Percentiles rank a stretch among this genome's conserved stretches.
Evolutionary conservation across 2,797 vertebrate genomes (phyloP).

Genomic region (Scyliorhinus canicula): DNA sequence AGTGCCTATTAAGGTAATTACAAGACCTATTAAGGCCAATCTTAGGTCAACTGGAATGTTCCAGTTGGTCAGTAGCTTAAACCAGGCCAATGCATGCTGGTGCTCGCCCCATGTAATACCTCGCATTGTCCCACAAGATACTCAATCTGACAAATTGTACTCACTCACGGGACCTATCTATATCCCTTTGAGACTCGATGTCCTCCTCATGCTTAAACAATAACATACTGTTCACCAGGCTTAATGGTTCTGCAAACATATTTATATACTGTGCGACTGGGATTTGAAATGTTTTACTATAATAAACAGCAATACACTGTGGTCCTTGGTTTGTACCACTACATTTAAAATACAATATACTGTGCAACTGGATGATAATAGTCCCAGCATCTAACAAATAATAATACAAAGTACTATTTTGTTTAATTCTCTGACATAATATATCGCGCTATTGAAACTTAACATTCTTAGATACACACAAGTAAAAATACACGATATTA

Average conservation of each 20-base stretch:
- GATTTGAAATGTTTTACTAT: not conserved
- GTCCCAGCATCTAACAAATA: not conserved
- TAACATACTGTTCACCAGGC: not conserved
- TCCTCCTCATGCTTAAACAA: not conserved
- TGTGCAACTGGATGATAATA: slow-evolving; percentile 1
- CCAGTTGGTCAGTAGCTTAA: no score
- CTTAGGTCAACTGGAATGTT: no score
- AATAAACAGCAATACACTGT: not conserved
- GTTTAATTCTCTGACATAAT: not conserved
- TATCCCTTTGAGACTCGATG: not conserved
- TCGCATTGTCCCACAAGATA: not conserved
- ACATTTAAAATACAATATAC: not conserved
- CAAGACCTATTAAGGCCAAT: no score
- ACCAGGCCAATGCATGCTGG: no score
- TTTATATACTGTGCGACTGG: not conserved
- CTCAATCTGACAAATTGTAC: not conserved
- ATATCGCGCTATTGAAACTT: not conserved
- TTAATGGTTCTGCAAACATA: not conserved
- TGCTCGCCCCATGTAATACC: no score
- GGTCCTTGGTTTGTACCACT: not conserved
- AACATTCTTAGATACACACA: not conserved
- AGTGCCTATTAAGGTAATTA: no score
- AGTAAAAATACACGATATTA: not conserved
- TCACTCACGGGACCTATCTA: no score
- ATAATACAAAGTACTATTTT: not conserved